Evolutionary conservation across 2,888 invertebrate genomes (phyloP), one percentile per base, ranked within the genome.

Genomic region (Julus scanicus): DNA sequence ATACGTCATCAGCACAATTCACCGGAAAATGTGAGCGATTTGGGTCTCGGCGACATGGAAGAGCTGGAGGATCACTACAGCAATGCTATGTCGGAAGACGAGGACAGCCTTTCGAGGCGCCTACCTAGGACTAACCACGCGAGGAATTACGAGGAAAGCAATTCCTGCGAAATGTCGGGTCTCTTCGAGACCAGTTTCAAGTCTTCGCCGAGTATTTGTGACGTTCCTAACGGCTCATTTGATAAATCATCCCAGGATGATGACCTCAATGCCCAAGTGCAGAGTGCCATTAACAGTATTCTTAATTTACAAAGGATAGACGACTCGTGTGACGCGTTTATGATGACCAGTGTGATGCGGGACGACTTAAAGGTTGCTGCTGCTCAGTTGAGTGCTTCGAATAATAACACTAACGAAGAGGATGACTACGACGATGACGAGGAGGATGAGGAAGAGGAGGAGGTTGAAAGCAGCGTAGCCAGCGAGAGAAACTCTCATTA

Each of bases 271-370:
- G 95, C 95, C 49, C 95, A 96, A 92, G 96, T 96, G 89, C 95
- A 96, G 92, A 95, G 95, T 91, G 96, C 96, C 89, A 96, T 96
- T 90, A 95, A 96, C 92, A 95, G 95, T 91, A 96, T 96, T 91
- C 93, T 96, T 89, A 95, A 95, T 92, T 93, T 95, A 90, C 95
- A 89, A 88, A 86, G 89, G 71, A 88, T 85, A 71, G 89, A 89
- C n/a, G 89, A 89, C 15, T 83, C 89, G 29, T 87, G 87, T 53
- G 89, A 89, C 13, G 89, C 85, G 5, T 84, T 88, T 84, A 20
- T 88, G 86, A 40, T 44, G 57, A 57, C 40, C 29, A 86, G 57
- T 15, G 63, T 49, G 84, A 53, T 84, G n/a, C 85, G n/a, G 86
- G 44, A 44, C 39, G 88, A 85, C 44, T 37, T 49, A 6, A 71